phyloP scores from a whole-genome alignment of 92 coral and sea anemone genomes.

The Siderastrea radians region DNA sequence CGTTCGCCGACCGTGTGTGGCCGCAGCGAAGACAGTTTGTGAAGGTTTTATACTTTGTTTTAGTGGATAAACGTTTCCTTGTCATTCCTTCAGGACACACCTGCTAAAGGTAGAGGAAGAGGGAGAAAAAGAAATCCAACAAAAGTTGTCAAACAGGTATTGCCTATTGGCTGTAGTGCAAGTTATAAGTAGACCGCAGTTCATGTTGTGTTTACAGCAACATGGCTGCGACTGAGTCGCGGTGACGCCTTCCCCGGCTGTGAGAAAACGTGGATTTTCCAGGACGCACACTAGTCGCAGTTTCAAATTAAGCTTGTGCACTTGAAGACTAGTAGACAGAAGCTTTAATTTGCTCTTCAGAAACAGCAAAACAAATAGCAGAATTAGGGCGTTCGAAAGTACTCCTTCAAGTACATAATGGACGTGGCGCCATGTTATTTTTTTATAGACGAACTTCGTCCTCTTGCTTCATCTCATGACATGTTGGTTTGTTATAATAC shows the following conservation, averaged over 20 bases:
- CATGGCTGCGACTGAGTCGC: slow-evolving; percentile 48
- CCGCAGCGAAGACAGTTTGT: neutral
- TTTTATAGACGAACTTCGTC: too few relatives aligned
- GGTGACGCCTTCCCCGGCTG: neutral
- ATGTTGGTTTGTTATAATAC: too few relatives aligned
- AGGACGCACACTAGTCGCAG: slow-evolving; percentile 1
- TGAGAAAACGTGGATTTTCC: neutral
- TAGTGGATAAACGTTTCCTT: neutral
- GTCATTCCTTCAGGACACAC: neutral
- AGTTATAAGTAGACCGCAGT: neutral
- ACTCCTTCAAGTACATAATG: neutral
- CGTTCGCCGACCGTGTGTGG: neutral
- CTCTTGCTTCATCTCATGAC: too few relatives aligned
- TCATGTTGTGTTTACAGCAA: neutral
- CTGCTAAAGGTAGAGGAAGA: slow-evolving; percentile 7
- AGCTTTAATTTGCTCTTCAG: neutral
- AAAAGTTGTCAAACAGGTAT: slow-evolving; percentile 15
- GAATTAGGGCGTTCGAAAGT: neutral
- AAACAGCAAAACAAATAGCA: neutral
- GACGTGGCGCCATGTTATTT: neutral
- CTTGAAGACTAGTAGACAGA: neutral
- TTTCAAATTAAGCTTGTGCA: too few relatives aligned
- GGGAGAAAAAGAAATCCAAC: slow-evolving; percentile 14
- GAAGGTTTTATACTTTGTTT: neutral
- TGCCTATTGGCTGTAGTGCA: neutral